Percentiles rank a stretch among this genome's conserved stretches.
Conservation (phyloP, 2,113 vertebrate genomes). For the Lepidothrix coronata region DNA sequence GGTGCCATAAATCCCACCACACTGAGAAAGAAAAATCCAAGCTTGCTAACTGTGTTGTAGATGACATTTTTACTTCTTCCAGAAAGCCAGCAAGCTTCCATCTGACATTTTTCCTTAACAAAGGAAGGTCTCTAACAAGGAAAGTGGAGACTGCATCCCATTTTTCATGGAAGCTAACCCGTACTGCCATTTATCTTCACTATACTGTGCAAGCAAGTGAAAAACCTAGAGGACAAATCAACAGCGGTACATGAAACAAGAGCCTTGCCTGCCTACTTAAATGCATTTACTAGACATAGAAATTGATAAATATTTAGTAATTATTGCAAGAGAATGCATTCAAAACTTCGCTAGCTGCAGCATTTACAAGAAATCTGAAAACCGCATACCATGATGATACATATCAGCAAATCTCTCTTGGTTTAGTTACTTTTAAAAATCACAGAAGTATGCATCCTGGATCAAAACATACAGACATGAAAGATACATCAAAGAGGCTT, state of each 20-base stretch:
- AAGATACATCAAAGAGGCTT: not conserved
- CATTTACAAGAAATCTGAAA: not conserved
- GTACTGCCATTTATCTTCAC: not conserved
- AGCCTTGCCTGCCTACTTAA: not conserved
- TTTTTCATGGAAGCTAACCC: not conserved
- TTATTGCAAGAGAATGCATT: not conserved
- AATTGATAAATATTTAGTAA: not conserved
- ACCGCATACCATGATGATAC: not conserved
- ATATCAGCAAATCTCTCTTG: fast-evolving
- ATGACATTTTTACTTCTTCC: not conserved
- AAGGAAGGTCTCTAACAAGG: not conserved
- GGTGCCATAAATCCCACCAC: not conserved
- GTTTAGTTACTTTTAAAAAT: not conserved
- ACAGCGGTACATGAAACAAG: not conserved
- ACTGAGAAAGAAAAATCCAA: not conserved
- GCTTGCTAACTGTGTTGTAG: not conserved
- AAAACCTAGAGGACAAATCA: not conserved
- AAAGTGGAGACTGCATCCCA: fast-evolving
- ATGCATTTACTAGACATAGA: not conserved
- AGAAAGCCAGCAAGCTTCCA: not conserved
- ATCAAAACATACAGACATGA: not conserved
- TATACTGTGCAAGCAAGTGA: not conserved
- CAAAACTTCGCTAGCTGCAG: not conserved
- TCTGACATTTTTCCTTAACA: not conserved
- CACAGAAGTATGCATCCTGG: not conserved